These are phyloP conservation scores for Oryzaephilus surinamensis DNA, from an alignment of 1,140 invertebrate species.

Conservation along the genomic window DNA sequence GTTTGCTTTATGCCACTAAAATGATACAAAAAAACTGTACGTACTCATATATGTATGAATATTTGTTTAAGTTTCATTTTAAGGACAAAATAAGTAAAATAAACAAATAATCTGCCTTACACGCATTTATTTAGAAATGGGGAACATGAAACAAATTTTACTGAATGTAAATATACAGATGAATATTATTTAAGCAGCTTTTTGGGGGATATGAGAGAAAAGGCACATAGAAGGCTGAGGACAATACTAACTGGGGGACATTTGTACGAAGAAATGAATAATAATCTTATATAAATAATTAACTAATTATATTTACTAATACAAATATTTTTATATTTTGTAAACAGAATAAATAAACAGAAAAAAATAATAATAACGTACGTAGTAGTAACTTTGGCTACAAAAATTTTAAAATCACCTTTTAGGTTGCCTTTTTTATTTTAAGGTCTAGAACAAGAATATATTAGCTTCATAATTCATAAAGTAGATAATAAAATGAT, in stretches of 20 bases:
- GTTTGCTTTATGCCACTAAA: too few relatives aligned
- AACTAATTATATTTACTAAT: too few relatives aligned
- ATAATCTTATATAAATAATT: slow-evolving; percentile 3
- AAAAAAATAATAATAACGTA: slow-evolving; percentile 21
- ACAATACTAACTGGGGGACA: slow-evolving; percentile 11
- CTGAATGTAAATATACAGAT: slow-evolving; percentile 15
- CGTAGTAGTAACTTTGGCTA: slow-evolving; percentile 29
- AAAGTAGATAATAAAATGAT: too few relatives aligned
- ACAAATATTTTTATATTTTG: slow-evolving; percentile 18
- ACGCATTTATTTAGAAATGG: slow-evolving; percentile 27
- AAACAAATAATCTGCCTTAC: slow-evolving; percentile 10
- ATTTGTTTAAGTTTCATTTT: too few relatives aligned
- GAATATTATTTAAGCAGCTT: slow-evolving; percentile 15
- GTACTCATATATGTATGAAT: too few relatives aligned
- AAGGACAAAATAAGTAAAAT: not conserved
- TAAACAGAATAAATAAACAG: slow-evolving; percentile 23
- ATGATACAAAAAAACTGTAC: too few relatives aligned
- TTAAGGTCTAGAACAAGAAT: slow-evolving; percentile 19
- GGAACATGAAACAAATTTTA: slow-evolving; percentile 14
- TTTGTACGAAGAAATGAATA: slow-evolving; percentile 9
- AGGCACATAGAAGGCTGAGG: slow-evolving; percentile 29
- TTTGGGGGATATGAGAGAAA: slow-evolving; percentile 18
- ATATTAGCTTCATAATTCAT: slow-evolving; percentile 25
- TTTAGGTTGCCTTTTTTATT: too few relatives aligned
- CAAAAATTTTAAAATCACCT: slow-evolving; percentile 17